These are phyloP conservation scores for Tholera decimalis DNA, from an alignment of 2,888 invertebrate genomes.

Conservation along the genomic window DNA sequence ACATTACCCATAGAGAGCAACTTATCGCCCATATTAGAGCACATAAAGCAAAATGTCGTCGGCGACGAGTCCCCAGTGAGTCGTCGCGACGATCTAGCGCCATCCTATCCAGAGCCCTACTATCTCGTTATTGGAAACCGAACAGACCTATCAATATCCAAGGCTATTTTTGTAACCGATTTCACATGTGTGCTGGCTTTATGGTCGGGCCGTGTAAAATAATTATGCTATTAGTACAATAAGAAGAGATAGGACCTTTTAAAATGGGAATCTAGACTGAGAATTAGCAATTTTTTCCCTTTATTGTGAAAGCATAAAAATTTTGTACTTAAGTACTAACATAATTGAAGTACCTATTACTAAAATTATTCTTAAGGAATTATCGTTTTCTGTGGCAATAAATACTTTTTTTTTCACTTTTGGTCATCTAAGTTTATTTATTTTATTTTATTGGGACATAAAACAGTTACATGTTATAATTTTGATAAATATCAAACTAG, in stretches of 20 bases:
- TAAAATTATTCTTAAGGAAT: no score
- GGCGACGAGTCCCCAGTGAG: constrained; percentile 72
- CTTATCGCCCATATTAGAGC: constrained; percentile 73
- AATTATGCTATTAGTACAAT: not conserved
- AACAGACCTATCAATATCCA: constrained; percentile 81
- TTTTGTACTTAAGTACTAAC: no score
- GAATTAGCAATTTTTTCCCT: no score
- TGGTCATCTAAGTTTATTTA: no score
- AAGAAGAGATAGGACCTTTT: not conserved
- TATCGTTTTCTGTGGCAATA: no score
- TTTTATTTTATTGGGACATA: no score
- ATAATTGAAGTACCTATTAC: no score
- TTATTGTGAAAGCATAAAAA: no score
- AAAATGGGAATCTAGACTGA: not conserved
- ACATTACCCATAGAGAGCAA: constrained; percentile 47
- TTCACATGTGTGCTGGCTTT: not conserved
- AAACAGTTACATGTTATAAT: no score
- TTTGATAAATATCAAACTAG: no score
- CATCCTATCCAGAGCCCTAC: constrained; percentile 76
- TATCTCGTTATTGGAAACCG: constrained; percentile 80
- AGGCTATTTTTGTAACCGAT: constrained; percentile 73
- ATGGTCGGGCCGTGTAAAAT: not conserved
- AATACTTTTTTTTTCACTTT: no score
- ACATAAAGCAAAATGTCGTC: constrained; percentile 72
- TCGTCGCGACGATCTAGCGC: constrained; percentile 66